These are phyloP conservation scores for Platysternon megacephalum DNA, from an alignment of 2,113 vertebrate genomes.

Conservation along the genomic window DNA sequence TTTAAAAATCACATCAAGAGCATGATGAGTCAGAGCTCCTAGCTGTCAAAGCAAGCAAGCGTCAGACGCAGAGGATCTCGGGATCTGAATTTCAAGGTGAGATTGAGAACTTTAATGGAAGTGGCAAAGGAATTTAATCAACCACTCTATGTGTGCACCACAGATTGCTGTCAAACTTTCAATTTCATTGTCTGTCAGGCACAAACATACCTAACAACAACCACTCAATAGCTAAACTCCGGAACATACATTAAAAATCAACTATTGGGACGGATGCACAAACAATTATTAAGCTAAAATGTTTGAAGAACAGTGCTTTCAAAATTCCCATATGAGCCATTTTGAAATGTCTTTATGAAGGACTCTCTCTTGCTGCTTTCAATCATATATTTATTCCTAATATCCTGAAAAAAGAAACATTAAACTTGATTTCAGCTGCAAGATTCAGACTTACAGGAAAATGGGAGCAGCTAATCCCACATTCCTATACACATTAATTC, in stretches of 20 bases:
- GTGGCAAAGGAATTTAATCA: conserved; percentile 32
- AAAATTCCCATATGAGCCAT: conserved; percentile 8
- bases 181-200: background rate
- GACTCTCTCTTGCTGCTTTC: background rate
- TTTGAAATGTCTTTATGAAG: conserved; percentile 11
- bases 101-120: conserved; percentile 40
- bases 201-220: conserved; percentile 27
- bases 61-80: background rate
- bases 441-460: conserved; percentile 5
- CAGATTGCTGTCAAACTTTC: background rate
- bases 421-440: background rate
- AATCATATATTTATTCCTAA: conserved; percentile 4
- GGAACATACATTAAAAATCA: conserved; percentile 17
- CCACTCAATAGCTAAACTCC: conserved; percentile 30
- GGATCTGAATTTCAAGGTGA: conserved; percentile 55
- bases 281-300: conserved; percentile 23
- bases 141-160: background rate
- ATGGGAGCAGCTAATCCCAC: background rate
- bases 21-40: background rate
- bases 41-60: background rate
- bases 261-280: conserved; percentile 4
- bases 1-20: conserved; percentile 42
- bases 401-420: background rate
- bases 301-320: background rate
- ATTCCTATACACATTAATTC: background rate